Evolutionary conservation across 2,888 invertebrate species (phyloP), one percentile per base, ranked within the genome.

Genomic region (Chymomyza procnemis): DNA sequence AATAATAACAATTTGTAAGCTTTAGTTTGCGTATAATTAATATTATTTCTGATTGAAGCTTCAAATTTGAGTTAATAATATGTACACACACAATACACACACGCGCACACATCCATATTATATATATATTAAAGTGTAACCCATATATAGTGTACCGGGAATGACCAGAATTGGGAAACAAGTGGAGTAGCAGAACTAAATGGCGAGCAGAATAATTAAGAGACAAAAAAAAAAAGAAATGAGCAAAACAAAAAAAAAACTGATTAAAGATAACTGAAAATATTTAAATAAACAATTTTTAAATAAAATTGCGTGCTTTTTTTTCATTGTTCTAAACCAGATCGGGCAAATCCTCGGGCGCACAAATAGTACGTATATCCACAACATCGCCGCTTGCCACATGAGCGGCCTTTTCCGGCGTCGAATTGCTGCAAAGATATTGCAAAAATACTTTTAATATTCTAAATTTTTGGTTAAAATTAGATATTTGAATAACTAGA

Each of bases 271-370:
- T n/a, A 72, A 78, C 64, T 58, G 61, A 74, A 71, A 80, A 82
- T 88, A 85, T 85, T 81, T 88, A 82, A 87, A 81, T 78, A 88
- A 88, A 80, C 77, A 68, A 80, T 87, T 87, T 87, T 88, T 79
- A 88, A 83, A 80, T 71, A 82, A 75, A 4, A 16, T 21, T n/a
- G 3, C 46, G 22, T 57, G 8, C n/a, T 59, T 5, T 8, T 18
- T 52, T 46, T 26, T 22, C 14, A 30, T 57, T 5, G 46, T 1
- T 63, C 75, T 62, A 89, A 58, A 89, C 78, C 47, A 88, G 71
- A 66, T 88, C 89, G 8, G 89, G 89, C 56, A 89, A 64, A 66
- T 80, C 79, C 9, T 74, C 66, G n/a, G 72, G 63, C 12, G 30
- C 55, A 63, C 80, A 88, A 26, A 89, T 89, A 18, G 64, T 75